phyloP scores from a whole-genome alignment of 2,888 invertebrate genomes.

The Drosophila picticornis region DNA sequence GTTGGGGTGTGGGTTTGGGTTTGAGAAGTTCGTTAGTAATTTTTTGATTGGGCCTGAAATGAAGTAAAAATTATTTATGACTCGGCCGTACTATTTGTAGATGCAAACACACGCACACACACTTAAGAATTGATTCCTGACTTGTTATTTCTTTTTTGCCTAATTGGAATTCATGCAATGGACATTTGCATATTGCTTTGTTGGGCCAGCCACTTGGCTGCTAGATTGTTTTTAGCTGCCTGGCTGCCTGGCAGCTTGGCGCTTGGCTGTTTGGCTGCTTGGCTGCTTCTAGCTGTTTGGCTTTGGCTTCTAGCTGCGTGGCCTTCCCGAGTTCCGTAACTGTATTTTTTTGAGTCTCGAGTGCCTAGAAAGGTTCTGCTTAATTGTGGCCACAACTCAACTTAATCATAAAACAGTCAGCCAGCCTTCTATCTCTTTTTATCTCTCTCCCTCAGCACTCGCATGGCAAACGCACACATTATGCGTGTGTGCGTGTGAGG shows the following conservation, averaged over 20 bases:
- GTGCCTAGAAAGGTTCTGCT: slow-evolving; percentile 77
- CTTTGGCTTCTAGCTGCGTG: not conserved
- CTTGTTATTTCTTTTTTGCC: slow-evolving; percentile 61
- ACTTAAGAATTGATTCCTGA: slow-evolving; percentile 55
- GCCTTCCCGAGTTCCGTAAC: slow-evolving; percentile 59
- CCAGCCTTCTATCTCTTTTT: not conserved
- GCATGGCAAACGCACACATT: slow-evolving; percentile 5
- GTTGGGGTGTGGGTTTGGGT: not conserved
- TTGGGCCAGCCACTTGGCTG: slow-evolving; percentile 69
- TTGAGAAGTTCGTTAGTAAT: slow-evolving; percentile 66
- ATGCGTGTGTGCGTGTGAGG: not conserved
- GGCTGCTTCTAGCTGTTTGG: slow-evolving; percentile 24
- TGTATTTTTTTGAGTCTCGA: slow-evolving; percentile 66
- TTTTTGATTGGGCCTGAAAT: slow-evolving; percentile 64
- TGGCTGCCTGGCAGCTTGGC: slow-evolving; percentile 28
- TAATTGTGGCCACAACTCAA: slow-evolving; percentile 73
- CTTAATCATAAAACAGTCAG: slow-evolving; percentile 72
- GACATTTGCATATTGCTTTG: slow-evolving; percentile 78
- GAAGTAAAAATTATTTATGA: slow-evolving; percentile 76
- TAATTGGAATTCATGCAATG: slow-evolving; percentile 82
- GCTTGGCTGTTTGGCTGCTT: slow-evolving; percentile 55
- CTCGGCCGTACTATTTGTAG: slow-evolving; percentile 55
- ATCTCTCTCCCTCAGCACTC: not conserved
- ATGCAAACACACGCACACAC: slow-evolving; percentile 68
- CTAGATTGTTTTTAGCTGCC: slow-evolving; percentile 47